These are phyloP conservation scores for Gallirallus australis DNA, from an alignment of 2,797 vertebrate species.

Conservation along the genomic window DNA sequence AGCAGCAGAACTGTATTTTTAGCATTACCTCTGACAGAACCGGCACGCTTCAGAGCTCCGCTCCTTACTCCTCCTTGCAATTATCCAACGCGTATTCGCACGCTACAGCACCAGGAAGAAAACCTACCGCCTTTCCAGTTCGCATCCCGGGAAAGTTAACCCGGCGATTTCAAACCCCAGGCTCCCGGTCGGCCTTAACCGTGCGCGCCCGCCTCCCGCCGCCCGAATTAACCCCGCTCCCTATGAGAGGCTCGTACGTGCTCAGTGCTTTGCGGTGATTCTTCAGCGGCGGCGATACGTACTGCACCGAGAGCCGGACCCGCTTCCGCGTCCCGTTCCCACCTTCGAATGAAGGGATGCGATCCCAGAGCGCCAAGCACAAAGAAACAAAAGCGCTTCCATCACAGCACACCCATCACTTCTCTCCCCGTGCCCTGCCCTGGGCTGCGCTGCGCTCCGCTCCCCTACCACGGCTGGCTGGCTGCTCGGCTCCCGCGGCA, in stretches of 20 bases:
- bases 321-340: background rate
- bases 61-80: background rate
- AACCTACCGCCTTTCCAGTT: background rate
- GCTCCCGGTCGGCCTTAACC: background rate
- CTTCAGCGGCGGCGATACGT: fast-evolving
- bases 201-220: background rate
- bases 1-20: background rate
- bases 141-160: background rate
- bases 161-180: background rate
- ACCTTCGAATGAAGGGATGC: background rate
- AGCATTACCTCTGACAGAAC: background rate
- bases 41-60: background rate
- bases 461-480: background rate
- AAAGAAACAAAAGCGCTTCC: background rate
- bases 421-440: fast-evolving
- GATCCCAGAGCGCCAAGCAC: background rate
- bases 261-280: background rate
- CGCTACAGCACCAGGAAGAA: background rate
- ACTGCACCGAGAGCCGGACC: background rate
- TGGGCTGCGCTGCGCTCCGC: background rate
- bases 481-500: fast-evolving
- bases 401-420: background rate
- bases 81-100: fast-evolving
- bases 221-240: fast-evolving
- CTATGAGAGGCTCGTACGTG: fast-evolving